A percentile compares a stretch with the other conserved stretches of the same genome.
These are phyloP conservation scores for Conops quadrifasciatus DNA, from an alignment of 2,888 invertebrate genomes.

Conservation along the genomic window DNA sequence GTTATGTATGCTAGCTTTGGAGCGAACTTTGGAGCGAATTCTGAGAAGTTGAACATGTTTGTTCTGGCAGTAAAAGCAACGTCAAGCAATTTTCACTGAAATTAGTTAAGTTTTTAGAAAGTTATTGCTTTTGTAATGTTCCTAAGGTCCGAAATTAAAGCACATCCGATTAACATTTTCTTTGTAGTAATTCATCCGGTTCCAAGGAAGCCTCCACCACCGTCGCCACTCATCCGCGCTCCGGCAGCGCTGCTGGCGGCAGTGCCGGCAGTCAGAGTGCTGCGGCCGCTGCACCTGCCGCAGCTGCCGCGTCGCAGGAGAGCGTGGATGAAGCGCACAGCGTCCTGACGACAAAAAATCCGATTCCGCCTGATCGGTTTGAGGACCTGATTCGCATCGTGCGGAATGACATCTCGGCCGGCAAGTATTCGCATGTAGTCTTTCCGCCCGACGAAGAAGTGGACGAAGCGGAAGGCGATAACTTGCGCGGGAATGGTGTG, in stretches of 20 bases:
- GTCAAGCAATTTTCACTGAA: no score
- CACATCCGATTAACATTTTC: no score
- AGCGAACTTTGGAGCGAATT: no score
- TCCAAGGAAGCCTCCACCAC: conserved; percentile 64
- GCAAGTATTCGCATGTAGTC: conserved; percentile 60
- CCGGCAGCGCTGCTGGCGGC: conserved; percentile 46
- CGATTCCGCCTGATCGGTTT: conserved; percentile 61
- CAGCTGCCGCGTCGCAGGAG: conserved; percentile 45
- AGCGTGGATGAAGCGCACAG: conserved; percentile 45
- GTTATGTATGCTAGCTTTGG: no score
- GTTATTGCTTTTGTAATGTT: no score
- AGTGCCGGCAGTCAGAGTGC: conserved; percentile 53
- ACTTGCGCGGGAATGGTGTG: background rate
- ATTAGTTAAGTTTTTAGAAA: no score
- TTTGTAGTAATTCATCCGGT: conserved; percentile 63
- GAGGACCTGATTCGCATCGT: conserved; percentile 52
- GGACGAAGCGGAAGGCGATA: conserved; percentile 68
- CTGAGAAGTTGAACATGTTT: no score
- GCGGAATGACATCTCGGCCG: conserved; percentile 35
- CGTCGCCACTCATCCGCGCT: conserved; percentile 50
- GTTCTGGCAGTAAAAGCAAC: no score
- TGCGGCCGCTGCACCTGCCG: conserved; percentile 39
- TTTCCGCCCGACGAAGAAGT: conserved; percentile 62
- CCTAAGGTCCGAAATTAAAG: no score
- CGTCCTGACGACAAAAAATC: conserved; percentile 55